Conservation (phyloP, 1,140 invertebrate genomes). For the Drosophila miranda region DNA sequence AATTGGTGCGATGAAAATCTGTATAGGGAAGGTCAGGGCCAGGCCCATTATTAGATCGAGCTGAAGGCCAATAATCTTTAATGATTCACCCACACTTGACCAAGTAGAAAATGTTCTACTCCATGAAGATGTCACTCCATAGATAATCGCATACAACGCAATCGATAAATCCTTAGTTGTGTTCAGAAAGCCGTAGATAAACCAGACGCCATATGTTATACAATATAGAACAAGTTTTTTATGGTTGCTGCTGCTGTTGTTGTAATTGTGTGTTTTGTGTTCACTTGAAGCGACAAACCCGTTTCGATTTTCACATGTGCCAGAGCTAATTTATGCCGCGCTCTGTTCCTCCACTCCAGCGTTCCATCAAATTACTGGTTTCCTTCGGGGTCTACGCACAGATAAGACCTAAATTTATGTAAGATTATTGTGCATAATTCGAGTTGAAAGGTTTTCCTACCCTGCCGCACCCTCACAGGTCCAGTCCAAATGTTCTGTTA, state of each 20-base stretch:
- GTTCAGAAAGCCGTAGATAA: neutral
- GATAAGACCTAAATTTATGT: slow-evolving; percentile 63
- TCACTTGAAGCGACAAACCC: slow-evolving; percentile 46
- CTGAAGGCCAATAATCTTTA: slow-evolving; percentile 28
- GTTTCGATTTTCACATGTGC: slow-evolving; percentile 47
- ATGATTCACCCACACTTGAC: slow-evolving; percentile 11
- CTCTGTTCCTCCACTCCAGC: slow-evolving; percentile 1
- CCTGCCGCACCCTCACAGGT: slow-evolving; percentile 15
- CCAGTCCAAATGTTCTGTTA: slow-evolving; percentile 8
- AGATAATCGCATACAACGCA: slow-evolving; percentile 26
- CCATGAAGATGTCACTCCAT: slow-evolving; percentile 20
- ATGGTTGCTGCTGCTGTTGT: slow-evolving; percentile 2
- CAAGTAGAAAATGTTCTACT: neutral
- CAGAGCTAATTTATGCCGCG: slow-evolving; percentile 43
- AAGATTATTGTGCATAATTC: slow-evolving; percentile 63
- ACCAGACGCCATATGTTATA: slow-evolving; percentile 21
- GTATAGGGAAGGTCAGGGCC: slow-evolving; percentile 18
- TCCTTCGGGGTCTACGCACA: slow-evolving; percentile 33
- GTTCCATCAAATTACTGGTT: slow-evolving; percentile 43
- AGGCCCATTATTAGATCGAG: slow-evolving; percentile 14
- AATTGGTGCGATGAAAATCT: too few relatives aligned
- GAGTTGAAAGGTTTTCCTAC: slow-evolving; percentile 47
- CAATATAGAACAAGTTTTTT: slow-evolving; percentile 48
- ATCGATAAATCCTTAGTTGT: slow-evolving; percentile 33
- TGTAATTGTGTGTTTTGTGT: slow-evolving; percentile 19